A percentile compares a stretch with the other conserved stretches of the same genome.
Evolutionary conservation across 2,113 vertebrate species (phyloP).

Genomic region (Oreocharis arfaki): DNA sequence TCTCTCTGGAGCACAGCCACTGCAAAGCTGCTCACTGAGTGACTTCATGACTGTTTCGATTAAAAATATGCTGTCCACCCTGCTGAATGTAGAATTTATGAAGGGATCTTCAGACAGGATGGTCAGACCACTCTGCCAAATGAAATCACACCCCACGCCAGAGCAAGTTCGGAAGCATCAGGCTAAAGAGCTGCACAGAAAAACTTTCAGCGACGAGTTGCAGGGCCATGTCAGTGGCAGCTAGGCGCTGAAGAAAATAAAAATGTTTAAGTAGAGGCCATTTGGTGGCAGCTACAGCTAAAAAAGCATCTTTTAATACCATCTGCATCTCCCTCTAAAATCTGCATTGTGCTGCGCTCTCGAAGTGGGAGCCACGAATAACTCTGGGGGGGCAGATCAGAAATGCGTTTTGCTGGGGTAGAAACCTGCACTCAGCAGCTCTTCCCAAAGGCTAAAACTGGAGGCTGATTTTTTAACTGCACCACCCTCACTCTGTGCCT

Average conservation of each 20-base stretch:
- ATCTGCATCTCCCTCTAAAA: not conserved
- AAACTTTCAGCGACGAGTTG: not conserved
- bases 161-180: not conserved
- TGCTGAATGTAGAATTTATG: not conserved
- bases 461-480: not conserved
- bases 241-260: not conserved
- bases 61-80: not conserved
- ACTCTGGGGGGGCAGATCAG: not conserved
- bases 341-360: not conserved
- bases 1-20: conserved; percentile 14
- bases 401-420: not conserved
- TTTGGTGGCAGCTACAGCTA: not conserved
- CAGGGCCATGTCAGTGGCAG: not conserved
- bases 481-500: not conserved
- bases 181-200: not conserved
- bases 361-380: not conserved
- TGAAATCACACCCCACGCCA: not conserved
- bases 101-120: not conserved
- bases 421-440: not conserved
- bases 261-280: not conserved
- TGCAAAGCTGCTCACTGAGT: not conserved
- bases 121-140: not conserved
- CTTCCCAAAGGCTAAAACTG: not conserved
- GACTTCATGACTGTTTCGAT: not conserved
- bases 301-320: not conserved